phyloP scores from a whole-genome alignment of 2,113 vertebrate species.

The Microcebus jonahi region DNA sequence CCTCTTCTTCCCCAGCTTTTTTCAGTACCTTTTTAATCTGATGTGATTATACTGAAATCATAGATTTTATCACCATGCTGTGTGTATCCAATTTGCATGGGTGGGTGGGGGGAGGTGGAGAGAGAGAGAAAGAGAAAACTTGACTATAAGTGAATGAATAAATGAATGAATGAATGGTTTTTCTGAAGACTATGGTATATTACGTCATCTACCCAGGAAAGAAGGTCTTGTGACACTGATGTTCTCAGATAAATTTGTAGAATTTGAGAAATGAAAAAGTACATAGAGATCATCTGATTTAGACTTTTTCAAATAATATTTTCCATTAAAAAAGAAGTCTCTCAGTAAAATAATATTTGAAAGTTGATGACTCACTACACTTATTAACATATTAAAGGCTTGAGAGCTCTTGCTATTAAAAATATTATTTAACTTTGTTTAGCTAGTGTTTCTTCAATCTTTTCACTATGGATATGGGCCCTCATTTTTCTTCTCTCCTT shows the following conservation, averaged over 20 bases:
- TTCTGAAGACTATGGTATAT: neutral
- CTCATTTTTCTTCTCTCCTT: neutral
- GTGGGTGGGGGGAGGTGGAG: too few relatives aligned
- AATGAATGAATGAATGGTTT: neutral
- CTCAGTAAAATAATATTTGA: neutral
- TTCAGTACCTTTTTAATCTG: neutral
- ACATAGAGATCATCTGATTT: neutral
- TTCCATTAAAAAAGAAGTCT: neutral
- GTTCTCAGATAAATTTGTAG: neutral
- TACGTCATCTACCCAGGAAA: neutral
- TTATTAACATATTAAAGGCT: neutral
- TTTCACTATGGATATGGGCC: neutral
- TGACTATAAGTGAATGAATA: neutral
- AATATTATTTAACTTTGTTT: neutral
- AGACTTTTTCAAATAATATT: neutral
- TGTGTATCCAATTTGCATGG: neutral
- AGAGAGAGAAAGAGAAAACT: neutral
- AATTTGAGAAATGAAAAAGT: slow-evolving; percentile 19
- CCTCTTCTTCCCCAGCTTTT: neutral
- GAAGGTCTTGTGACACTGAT: neutral
- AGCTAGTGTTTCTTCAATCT: neutral
- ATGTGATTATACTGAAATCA: slow-evolving; percentile 19
- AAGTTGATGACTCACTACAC: neutral
- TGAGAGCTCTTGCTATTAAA: slow-evolving; percentile 1
- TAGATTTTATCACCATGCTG: neutral